Evolutionary conservation across 2,888 invertebrate species (phyloP).

Genomic region (Globia sparganii): DNA sequence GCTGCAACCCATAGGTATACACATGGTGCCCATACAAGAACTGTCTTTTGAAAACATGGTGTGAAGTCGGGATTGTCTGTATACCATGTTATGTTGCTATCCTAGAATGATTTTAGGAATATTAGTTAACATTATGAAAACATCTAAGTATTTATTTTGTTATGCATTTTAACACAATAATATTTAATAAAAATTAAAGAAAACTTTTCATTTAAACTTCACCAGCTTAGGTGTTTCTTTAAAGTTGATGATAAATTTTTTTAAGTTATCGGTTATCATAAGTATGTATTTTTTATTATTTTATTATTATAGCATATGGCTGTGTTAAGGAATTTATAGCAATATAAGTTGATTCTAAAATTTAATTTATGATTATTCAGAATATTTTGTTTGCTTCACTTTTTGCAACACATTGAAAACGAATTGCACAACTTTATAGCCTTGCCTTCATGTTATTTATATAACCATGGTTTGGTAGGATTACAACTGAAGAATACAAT

Average conservation of each 20-base stretch:
- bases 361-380: not conserved
- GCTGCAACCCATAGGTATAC: conserved; percentile 94
- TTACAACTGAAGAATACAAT: not conserved
- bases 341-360: not conserved
- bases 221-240: not conserved
- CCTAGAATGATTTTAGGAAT: conserved; percentile 89
- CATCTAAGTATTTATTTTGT: not conserved
- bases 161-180: not conserved
- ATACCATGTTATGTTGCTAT: conserved; percentile 94
- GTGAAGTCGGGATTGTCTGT: conserved; percentile 96
- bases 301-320: not conserved
- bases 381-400: not conserved
- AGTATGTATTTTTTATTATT: not conserved
- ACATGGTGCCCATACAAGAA: conserved; percentile 96
- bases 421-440: conserved; percentile 31
- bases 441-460: not conserved
- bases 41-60: conserved; percentile 97
- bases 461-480: not conserved
- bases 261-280: not conserved
- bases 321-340: not conserved
- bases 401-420: not conserved
- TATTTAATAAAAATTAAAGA: not conserved
- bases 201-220: not conserved
- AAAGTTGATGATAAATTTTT: not conserved
- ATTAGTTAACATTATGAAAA: not conserved